Evolutionary conservation across 2,888 invertebrate species (phyloP), one percentile per base, ranked within the genome.

Genomic region (Volucella bombylans): DNA sequence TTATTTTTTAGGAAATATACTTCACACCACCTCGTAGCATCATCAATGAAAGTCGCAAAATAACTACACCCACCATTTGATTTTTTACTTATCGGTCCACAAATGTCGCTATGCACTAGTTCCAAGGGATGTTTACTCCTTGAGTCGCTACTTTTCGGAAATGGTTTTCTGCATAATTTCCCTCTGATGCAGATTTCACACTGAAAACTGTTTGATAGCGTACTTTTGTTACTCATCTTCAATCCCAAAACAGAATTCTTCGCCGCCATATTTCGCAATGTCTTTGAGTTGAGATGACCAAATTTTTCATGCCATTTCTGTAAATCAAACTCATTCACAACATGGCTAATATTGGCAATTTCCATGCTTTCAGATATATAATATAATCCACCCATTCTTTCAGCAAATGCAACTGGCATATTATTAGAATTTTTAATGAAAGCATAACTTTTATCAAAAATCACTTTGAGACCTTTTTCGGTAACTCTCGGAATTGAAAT

Each of bases 11-110:
- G 10, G 15, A 59, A 59, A 43, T 50, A 64, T 9, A 64, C 50
- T 38, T 64, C 64, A 14, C 38, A 64, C 64, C 64, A 64, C 23
- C 64, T 49, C 4, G 14, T 47, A 3, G 49, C 64, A 64, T 64
- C 64, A 14, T 64, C 49, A 10, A 49, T 64, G 14, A 64, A 64
- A 10, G 49, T 49, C 3, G 38, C 50, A 64, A 64, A 64, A 38
- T 49, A 64, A 38, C 50, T 47, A 41, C 52, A 50, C 18, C 65
- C 54, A 18, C 65, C 43, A 8, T 47, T 41, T 41, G 50, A 67
- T 18, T 67, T 67, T 15, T 9, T 14, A 14, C 18, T 64, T 10
- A 64, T 38, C 50, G 65, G 1, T n/a, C 54, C 65, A 41, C 43
- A 64, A n/a, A 49, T 14, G 10, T 64, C 47, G n/a, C 62, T 64